Percentiles rank a stretch among this genome's conserved stretches.
phyloP scores from a whole-genome alignment of 2,113 vertebrate genomes.

The Argyrosomus japonicus region DNA sequence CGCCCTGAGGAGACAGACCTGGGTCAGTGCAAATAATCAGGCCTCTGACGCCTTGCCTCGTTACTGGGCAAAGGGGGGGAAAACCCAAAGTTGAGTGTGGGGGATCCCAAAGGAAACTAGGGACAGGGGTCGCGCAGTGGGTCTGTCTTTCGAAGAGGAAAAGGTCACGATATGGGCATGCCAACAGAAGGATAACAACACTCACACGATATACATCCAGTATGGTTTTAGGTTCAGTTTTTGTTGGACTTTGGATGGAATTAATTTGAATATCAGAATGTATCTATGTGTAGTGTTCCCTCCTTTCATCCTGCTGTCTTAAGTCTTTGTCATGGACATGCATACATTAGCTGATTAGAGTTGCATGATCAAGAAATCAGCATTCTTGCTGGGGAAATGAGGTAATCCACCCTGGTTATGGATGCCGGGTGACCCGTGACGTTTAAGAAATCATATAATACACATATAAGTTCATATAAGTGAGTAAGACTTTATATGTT shows the following conservation, averaged over 20 bases:
- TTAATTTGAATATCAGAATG: background rate
- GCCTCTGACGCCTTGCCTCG: slow-evolving; percentile 86
- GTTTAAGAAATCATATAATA: background rate
- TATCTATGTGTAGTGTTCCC: background rate
- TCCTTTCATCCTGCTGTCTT: background rate
- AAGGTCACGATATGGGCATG: slow-evolving; percentile 70
- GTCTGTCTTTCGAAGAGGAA: slow-evolving; percentile 61
- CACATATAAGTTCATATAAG: no score
- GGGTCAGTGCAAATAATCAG: slow-evolving; percentile 85
- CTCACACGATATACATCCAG: background rate
- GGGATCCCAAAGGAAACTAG: slow-evolving; percentile 87
- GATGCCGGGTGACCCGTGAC: background rate
- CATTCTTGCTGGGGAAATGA: background rate
- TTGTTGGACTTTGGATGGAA: background rate
- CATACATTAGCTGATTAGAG: background rate
- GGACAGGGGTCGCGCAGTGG: slow-evolving; percentile 67
- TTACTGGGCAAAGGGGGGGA: slow-evolving; percentile 73
- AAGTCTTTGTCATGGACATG: background rate
- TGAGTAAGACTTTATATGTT: no score
- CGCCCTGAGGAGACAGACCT: slow-evolving; percentile 82
- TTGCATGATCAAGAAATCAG: background rate
- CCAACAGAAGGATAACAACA: slow-evolving; percentile 43
- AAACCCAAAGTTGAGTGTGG: slow-evolving; percentile 60
- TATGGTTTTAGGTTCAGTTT: background rate
- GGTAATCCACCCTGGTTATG: background rate